Evolutionary conservation across 2,888 invertebrate species (phyloP), one percentile per base, ranked within the genome.

Genomic region (Chesias legatella): DNA sequence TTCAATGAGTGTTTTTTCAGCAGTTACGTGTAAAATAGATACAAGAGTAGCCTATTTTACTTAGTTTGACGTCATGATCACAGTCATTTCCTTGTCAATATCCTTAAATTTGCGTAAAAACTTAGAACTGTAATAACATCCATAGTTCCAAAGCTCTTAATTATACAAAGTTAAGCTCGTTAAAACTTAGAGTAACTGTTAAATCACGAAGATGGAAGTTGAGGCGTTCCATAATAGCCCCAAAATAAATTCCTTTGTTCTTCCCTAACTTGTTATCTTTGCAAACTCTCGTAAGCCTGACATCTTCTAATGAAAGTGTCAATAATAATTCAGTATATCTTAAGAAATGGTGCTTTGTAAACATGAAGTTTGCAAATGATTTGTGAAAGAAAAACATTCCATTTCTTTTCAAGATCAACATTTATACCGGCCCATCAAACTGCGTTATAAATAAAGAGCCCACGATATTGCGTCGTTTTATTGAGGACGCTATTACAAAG

Each of bases 401-500:
- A 45, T 37, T 38, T 42, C 46, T 53, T 53, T 37, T 34, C 41
- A 40, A 47, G 43, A 53, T 53, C 59, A 66, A 64, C 57, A 64
- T 67, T 62, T 59, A 59, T 61, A 62, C 57, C 55, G 53, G 60
- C 48, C 51, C 56, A 58, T 61, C 56, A 48, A 64, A 67, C 63
- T 65, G 72, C 65, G 67, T 73, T 72, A 70, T 79, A 79, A 79
- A 80, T 79, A 75, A 75, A 69, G 63, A 72, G 67, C 64, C 72
- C 60, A 67, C 67, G 70, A 67, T 78, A 83, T 81, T 77, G 79
- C 70, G 71, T 67, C 73, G 71, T 79, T 79, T 82, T 82, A 81
- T 79, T 81, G 76, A 76, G 72, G 66, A 76, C 77, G 80, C 76
- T 74, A 82, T 86, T 83, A 82, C 81, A 85, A 82, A 85, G 83